Evolutionary conservation across 2,888 invertebrate species (phyloP), one percentile per base, ranked within the genome.

Genomic region (Idaea biselata): DNA sequence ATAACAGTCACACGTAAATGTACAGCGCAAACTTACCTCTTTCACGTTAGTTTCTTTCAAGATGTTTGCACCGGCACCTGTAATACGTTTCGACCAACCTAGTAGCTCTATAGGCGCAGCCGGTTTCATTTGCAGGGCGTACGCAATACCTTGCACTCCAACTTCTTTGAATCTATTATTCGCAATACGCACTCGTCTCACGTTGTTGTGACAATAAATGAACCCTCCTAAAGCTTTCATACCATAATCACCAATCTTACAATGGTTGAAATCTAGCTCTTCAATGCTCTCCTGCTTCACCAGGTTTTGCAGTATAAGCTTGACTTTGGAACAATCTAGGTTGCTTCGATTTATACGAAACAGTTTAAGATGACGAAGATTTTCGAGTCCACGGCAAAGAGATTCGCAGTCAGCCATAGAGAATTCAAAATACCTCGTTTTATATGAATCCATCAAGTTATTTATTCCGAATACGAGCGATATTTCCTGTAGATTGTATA

Each of bases 251-350:
- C 91, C 93, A 59, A 95, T 93, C 71, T 93, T 91, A 77, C 95
- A 95, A 76, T 95, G 94, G 65, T 95, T 95, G 59, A 95, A 93
- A 79, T 95, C 94, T 44, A 95, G 74, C 73, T 94, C 94, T 67
- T 93, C 89, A 33, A 95, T 82, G 71, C 89, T 81, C 66, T 87
- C 89, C 68, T 92, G 90, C 67, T 92, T 93, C 0, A 88, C 83
- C 18, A 93, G 81, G 68, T 93, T 88, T 74, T 94, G 93, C 32
- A 94, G 86, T 58, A 95, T 87, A 1, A 94, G 81, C 63, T 94
- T 94, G 0, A 92, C 92, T 78, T 94, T 94, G 0, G 88, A 85
- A 73, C 94, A 94, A 74, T 94, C 94, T 57, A 95, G 78, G 69
- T 93, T 93, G 71, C 95, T 95, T 55, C 93, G 88, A 65, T 94